phyloP scores from a whole-genome alignment of 1,140 invertebrate species.

The Adoxophyes honmai region DNA sequence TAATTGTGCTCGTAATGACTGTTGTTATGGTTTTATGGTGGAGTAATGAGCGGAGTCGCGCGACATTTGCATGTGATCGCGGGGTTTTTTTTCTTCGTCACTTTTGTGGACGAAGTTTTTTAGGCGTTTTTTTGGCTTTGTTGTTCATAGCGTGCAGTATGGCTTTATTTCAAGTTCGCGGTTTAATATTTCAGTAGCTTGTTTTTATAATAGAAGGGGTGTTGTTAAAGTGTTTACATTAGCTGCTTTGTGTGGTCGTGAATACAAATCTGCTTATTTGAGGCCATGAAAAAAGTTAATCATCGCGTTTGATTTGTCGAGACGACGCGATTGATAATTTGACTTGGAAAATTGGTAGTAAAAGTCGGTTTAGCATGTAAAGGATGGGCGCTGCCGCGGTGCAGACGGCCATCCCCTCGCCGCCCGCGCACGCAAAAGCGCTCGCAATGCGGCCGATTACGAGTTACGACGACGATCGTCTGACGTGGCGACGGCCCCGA shows the following conservation, averaged over 20 bases:
- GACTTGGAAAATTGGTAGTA: neutral
- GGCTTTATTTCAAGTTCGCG: slow-evolving; percentile 69
- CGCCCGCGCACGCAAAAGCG: slow-evolving; percentile 26
- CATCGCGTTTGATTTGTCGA: neutral
- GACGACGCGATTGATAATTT: slow-evolving; percentile 3
- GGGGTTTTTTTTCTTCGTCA: slow-evolving; percentile 53
- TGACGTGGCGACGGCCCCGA: slow-evolving; percentile 62
- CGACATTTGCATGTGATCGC: slow-evolving; percentile 71
- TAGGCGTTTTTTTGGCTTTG: slow-evolving; percentile 50
- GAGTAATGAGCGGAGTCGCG: slow-evolving; percentile 64
- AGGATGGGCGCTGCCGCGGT: neutral
- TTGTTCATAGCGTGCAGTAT: slow-evolving; percentile 53
- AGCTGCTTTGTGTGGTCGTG: neutral
- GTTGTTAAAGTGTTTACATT: slow-evolving; percentile 51
- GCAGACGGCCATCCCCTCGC: slow-evolving; percentile 3
- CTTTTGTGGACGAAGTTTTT: slow-evolving; percentile 67
- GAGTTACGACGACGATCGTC: slow-evolving; percentile 34
- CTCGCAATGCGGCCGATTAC: slow-evolving; percentile 43
- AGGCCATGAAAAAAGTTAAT: neutral
- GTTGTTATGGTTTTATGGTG: slow-evolving; percentile 70
- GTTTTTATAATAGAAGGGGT: slow-evolving; percentile 64
- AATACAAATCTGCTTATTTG: slow-evolving; percentile 10
- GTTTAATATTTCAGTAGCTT: slow-evolving; percentile 67
- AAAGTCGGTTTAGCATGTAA: slow-evolving; percentile 10
- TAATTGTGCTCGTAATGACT: slow-evolving; percentile 70